Evolutionary conservation across 2,888 invertebrate species (phyloP).

Genomic region (Imbricaverruca yamaguchii): DNA sequence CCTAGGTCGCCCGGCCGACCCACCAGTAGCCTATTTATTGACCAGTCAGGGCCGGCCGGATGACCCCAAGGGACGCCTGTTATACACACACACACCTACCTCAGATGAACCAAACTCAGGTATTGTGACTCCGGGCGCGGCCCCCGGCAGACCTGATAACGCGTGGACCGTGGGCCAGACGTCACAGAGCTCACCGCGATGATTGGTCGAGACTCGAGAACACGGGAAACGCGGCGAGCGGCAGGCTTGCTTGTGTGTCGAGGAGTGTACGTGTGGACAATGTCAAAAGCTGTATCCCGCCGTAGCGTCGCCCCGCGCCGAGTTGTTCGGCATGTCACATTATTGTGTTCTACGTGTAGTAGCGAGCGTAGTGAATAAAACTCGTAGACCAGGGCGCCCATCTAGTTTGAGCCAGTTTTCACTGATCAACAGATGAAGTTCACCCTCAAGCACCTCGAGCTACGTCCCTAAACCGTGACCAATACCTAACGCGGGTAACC

Average conservation of each 20-base stretch:
- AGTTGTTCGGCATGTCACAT: neutral
- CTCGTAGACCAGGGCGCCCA: neutral
- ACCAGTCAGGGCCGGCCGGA: conserved; percentile 16
- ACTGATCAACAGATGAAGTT: too few species aligned
- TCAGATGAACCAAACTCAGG: conserved; percentile 24
- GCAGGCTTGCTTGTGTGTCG: neutral
- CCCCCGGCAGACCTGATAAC: too few species aligned
- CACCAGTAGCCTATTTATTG: conserved; percentile 20
- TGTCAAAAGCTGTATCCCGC: conserved; percentile 1
- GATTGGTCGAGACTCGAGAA: neutral
- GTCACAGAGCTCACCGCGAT: neutral
- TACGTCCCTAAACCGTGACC: too few species aligned
- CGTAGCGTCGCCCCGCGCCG: neutral
- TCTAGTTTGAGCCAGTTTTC: too few species aligned
- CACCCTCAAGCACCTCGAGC: too few species aligned
- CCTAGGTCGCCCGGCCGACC: conserved; percentile 2
- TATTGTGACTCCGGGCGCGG: neutral
- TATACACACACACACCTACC: conserved; percentile 18
- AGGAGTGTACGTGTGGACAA: neutral
- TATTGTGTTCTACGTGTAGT: conserved; percentile 18
- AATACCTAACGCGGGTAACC: too few species aligned
- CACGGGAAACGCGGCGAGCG: neutral
- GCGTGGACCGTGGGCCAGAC: too few species aligned
- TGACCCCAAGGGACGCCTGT: neutral
- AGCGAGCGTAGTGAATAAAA: conserved; percentile 11